Base-by-base conservation (phyloP, 2,797 vertebrate species). In the Alauda arvensis region DNA sequence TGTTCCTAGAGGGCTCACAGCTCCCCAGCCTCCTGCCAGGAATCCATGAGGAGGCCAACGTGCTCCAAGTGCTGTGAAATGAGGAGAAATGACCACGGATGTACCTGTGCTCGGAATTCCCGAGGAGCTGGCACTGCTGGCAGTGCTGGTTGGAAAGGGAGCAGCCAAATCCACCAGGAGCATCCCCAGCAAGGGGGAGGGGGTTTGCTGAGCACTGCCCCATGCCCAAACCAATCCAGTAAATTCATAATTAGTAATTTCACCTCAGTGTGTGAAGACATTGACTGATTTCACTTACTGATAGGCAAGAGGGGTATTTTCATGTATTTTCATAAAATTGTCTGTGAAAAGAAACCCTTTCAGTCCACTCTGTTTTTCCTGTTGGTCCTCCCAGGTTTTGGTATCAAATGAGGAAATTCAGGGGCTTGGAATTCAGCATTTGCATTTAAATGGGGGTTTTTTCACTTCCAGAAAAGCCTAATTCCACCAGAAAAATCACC, bases 71-170 rank as follows among this genome's bases (percentile, higher is more conserved):
- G 51, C 28, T 85, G 1, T 18, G 62, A 62, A 91, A 66, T 4
- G 29, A 90, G 87, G 45, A 66, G 77, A 48, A 66, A 85, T 4
- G n/a, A 92, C 90, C 92, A 90, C 87, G 94, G 93, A 85, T 55
- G 82, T 71, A 51, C 82, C 43, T 48, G 55, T 5, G 29, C 11
- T 91, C 57, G 43, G 39, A 87, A 87, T 80, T 80, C 66, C 80
- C 20, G 63, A 79, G 55, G 68, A 75, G 66, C 3, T 94, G 82
- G 84, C 88, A 77, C 55, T 49, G 68, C 52, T 75, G 62, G 56
- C 68, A 62, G 40, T 8, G 33, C 59, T 65, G 77, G 10, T 19
- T 81, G 85, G 56, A 28, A 24, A 74, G 10, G 61, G 43, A 87
- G 67, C 39, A 37, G 62, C 31, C 77, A 69, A 67, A 76, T 20